Base-by-base conservation (phyloP, 2,888 invertebrate genomes). In the Phortica magna region DNA sequence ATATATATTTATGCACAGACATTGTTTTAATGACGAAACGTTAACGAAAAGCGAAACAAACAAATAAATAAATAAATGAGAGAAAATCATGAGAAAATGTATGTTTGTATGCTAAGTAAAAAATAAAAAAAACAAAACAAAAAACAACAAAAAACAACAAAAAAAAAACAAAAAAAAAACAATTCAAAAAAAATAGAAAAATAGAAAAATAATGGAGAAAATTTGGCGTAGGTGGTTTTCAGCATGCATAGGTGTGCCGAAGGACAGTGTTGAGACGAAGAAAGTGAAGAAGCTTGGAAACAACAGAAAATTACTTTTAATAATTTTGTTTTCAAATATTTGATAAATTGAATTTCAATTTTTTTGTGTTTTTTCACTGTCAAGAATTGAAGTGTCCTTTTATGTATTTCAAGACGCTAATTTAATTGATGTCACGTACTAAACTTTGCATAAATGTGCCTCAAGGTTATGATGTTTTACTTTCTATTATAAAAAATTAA, bases 21-120 rank as follows among this genome's bases (percentile, higher is more conserved):
- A 43, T 43, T 68, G 12, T 73, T 76, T 78, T 71, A 74, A 73
- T 78, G 78, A 78, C 78, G 78, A 74, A 73, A 76, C 73, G 68
- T 59, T 53, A 53, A 10, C 53, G 53, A 53, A 70, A 65, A 65
- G 22, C n/a, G 65, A 39, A 55, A 55, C 53, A 71, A 48, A 55
- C 55, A 71, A 71, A 70, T 9, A 68, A 68, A 68, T 19, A 53
- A 53, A 71, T 61, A 61, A 61, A 22, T 61, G 61, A 22, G 55
- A 55, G 17, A n/a, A 6, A 31, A 31, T 31, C 31, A 31, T 31
- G 31, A 31, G 12, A 39, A 53, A 10, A 53, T 53, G n/a, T 14
- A 53, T 53, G 10, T 53, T 14, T 53, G 10, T 53, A 53, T 53
- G 53, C 53, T 7, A 22, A 22, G 22, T 10, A 4, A 68, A 68